Percentiles rank a stretch among this genome's conserved stretches.
Evolutionary conservation across 2,113 vertebrate species (phyloP).

Genomic region (Rhabdomys dilectus): DNA sequence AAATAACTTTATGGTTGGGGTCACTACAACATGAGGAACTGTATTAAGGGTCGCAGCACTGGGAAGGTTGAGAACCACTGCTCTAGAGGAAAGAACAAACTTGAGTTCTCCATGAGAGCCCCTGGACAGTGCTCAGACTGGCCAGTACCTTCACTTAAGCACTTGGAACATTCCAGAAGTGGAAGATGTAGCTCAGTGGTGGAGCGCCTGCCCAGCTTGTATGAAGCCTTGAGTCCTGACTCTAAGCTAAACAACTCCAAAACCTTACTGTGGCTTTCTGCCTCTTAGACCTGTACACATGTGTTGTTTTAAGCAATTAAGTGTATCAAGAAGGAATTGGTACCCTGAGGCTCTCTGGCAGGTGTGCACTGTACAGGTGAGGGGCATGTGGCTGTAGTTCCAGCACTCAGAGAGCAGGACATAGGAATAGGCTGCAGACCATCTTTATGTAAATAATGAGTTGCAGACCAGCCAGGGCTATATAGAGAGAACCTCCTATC

Average conservation of each 20-base stretch:
- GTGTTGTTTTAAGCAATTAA: background rate
- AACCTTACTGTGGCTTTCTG: background rate
- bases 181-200: background rate
- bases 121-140: background rate
- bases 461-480: background rate
- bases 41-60: background rate
- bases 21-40: background rate
- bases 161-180: background rate
- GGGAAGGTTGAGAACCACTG: background rate
- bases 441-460: background rate
- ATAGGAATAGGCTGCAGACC: background rate
- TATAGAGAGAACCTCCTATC: background rate
- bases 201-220: background rate
- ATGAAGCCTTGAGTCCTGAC: background rate
- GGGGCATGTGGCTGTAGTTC: background rate
- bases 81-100: background rate
- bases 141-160: background rate
- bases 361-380: background rate
- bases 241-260: background rate
- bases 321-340: background rate
- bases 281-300: background rate
- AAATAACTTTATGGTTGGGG: background rate
- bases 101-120: background rate
- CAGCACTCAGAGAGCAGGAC: background rate
- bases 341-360: background rate